These are phyloP conservation scores for Parthenolecanium corni DNA, from an alignment of 2,888 invertebrate genomes.

Conservation along the genomic window DNA sequence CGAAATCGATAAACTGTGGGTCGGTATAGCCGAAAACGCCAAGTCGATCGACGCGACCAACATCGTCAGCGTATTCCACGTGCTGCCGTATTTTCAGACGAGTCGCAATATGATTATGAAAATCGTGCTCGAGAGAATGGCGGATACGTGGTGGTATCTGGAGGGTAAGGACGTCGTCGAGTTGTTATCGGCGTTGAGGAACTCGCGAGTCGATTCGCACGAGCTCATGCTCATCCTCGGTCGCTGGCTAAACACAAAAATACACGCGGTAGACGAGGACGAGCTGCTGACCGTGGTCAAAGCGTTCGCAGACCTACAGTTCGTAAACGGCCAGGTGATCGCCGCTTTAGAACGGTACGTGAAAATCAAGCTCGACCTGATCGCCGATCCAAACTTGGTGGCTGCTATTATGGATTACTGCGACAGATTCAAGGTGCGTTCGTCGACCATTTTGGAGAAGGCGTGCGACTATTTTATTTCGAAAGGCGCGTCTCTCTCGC, in stretches of 20 bases:
- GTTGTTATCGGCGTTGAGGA: conserved; percentile 33
- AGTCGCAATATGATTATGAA: conserved; percentile 49
- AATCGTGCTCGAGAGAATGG: conserved; percentile 48
- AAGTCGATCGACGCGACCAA: conserved; percentile 47
- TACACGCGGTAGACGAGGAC: conserved; percentile 49
- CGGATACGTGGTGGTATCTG: conserved; percentile 47
- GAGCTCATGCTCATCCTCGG: conserved; percentile 38
- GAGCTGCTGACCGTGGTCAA: conserved; percentile 44
- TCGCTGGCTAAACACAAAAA: conserved; percentile 50
- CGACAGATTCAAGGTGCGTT: conserved; percentile 47
- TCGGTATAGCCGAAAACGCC: conserved; percentile 49
- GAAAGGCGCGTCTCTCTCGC: conserved; percentile 42
- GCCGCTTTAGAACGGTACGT: conserved; percentile 51
- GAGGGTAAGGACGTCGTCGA: conserved; percentile 36
- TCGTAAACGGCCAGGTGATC: conserved; percentile 47
- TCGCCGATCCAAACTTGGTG: conserved; percentile 43
- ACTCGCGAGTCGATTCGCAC: conserved; percentile 33
- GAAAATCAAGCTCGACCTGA: conserved; percentile 38
- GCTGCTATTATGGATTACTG: conserved; percentile 52
- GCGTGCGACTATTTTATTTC: conserved; percentile 48
- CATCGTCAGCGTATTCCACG: conserved; percentile 46
- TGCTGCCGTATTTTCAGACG: conserved; percentile 47
- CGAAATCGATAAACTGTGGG: conserved; percentile 53
- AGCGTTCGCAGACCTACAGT: conserved; percentile 45
- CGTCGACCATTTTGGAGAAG: conserved; percentile 46